Percentiles rank a stretch among this genome's conserved stretches.
Evolutionary conservation across 2,888 invertebrate species (phyloP).

Genomic region (Chromoteleia sp.): DNA sequence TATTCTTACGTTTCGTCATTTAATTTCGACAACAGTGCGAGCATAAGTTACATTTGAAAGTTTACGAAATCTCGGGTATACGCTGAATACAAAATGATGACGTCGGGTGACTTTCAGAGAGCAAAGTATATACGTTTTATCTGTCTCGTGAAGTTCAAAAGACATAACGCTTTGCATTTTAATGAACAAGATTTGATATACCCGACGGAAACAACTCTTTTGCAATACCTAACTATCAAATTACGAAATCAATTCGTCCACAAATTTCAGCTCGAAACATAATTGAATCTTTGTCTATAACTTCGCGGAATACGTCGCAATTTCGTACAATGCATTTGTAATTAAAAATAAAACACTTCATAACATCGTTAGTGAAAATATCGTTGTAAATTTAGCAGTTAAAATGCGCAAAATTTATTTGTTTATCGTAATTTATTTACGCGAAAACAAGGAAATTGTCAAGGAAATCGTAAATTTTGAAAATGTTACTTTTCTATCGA

Average conservation of each 20-base stretch:
- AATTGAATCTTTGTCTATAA: conserved; percentile 12
- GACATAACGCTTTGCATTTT: conserved; percentile 35
- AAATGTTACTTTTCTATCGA: no score
- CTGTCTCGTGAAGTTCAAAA: conserved; percentile 44
- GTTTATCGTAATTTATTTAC: conserved; percentile 9
- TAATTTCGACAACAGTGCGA: neutral
- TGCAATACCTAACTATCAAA: conserved; percentile 19
- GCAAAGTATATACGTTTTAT: conserved; percentile 52
- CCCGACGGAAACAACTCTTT: conserved; percentile 21
- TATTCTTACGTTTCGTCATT: no score
- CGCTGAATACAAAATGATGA: conserved; percentile 30
- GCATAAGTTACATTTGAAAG: conserved; percentile 21
- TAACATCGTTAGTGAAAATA: neutral
- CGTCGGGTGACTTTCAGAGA: conserved; percentile 52
- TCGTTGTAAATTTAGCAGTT: conserved; percentile 7
- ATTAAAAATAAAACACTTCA: neutral
- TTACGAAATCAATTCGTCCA: conserved; percentile 12
- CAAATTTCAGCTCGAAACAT: neutral
- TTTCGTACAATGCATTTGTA: neutral
- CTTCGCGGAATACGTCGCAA: neutral
- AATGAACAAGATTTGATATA: conserved; percentile 41
- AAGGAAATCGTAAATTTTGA: conserved; percentile 35
- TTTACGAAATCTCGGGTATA: conserved; percentile 23
- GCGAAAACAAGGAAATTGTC: neutral
- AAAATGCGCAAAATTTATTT: conserved; percentile 17